phyloP scores from a whole-genome alignment of 1,140 invertebrate species.

The Pemphigus obesinymphae region DNA sequence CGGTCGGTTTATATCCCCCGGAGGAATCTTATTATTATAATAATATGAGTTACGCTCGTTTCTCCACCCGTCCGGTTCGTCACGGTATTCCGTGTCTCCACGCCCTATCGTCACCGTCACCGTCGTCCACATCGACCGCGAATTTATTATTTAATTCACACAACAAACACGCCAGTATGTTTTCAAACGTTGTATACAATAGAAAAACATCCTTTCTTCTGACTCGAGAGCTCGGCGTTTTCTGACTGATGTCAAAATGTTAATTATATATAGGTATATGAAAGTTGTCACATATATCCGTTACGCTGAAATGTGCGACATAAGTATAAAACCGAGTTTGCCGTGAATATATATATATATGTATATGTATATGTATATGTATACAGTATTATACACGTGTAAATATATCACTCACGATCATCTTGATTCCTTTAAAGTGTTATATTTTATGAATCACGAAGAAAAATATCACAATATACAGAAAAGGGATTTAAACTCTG shows the following conservation, averaged over 20 bases:
- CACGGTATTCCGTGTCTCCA: not conserved
- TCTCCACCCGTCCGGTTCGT: slow-evolving; percentile 1
- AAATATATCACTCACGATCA: too few species aligned
- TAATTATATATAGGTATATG: too few species aligned
- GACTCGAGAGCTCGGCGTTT: not conserved
- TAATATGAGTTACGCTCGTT: slow-evolving; percentile 32
- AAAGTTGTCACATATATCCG: not conserved
- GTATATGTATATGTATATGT: too few species aligned
- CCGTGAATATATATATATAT: too few species aligned
- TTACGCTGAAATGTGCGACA: not conserved
- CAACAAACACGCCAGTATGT: not conserved
- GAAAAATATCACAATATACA: too few species aligned
- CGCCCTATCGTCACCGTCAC: not conserved
- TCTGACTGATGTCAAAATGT: slow-evolving; percentile 9
- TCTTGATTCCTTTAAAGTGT: too few species aligned
- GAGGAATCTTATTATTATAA: slow-evolving; percentile 38
- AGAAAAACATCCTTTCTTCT: not conserved
- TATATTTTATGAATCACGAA: too few species aligned
- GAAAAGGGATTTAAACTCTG: too few species aligned
- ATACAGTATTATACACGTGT: too few species aligned
- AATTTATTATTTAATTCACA: slow-evolving; percentile 7
- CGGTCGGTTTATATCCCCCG: slow-evolving; percentile 10
- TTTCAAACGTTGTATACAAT: slow-evolving; percentile 4
- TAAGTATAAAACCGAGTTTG: too few species aligned
- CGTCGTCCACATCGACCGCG: not conserved